Percentiles rank a stretch among this genome's conserved stretches.
phyloP scores from a whole-genome alignment of 2,113 vertebrate species.

The Nansenia antarctica region DNA sequence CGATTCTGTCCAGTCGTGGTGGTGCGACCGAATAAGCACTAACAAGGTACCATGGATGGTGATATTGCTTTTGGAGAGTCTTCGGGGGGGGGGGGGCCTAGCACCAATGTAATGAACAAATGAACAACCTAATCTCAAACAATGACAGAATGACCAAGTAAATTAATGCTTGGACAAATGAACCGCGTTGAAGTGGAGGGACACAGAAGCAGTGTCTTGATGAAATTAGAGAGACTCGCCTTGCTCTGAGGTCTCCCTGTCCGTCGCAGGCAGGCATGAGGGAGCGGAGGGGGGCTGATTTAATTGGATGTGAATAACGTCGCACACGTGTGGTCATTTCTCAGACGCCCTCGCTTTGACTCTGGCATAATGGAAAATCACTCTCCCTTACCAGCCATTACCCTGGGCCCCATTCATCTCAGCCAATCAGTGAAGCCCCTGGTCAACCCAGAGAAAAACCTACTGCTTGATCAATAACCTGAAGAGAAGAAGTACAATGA shows the following conservation, averaged over 20 bases:
- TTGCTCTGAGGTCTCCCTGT: not conserved
- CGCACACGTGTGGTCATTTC: slow-evolving; percentile 31
- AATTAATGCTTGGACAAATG: not conserved
- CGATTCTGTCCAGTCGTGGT: no score
- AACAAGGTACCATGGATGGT: not conserved
- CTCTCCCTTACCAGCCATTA: slow-evolving; percentile 18
- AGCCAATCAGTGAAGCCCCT: slow-evolving; percentile 22
- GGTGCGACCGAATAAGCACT: no score
- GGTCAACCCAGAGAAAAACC: not conserved
- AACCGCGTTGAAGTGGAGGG: not conserved
- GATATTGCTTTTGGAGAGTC: not conserved
- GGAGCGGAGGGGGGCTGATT: not conserved
- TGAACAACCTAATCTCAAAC: not conserved
- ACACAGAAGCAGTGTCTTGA: not conserved
- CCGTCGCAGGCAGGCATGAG: not conserved
- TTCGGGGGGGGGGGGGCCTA: not conserved
- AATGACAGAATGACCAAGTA: not conserved
- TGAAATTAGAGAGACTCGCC: not conserved
- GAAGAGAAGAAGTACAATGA: not conserved
- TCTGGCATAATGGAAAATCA: slow-evolving; percentile 32
- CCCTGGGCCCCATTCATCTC: slow-evolving; percentile 26
- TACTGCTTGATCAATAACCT: slow-evolving; percentile 33
- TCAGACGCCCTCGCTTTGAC: slow-evolving; percentile 20
- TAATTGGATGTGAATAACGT: slow-evolving; percentile 33
- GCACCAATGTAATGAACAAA: not conserved